Conservation (phyloP, 2,888 invertebrate species). For the Lucinisca nassula region DNA sequence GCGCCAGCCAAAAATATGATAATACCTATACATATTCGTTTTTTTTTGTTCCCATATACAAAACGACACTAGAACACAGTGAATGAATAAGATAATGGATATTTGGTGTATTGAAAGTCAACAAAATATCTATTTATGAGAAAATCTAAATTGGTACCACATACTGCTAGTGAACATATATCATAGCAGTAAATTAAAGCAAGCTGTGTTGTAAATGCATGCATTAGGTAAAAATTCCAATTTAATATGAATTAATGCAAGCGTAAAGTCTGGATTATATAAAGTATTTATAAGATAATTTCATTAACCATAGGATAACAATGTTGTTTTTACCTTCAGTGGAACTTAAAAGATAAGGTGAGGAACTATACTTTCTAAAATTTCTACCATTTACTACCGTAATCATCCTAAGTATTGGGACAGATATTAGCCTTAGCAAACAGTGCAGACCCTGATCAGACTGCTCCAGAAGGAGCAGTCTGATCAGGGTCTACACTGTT, state of each 20-base stretch:
- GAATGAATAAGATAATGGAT: conserved; percentile 6
- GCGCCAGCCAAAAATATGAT: conserved; percentile 48
- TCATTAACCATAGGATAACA: not conserved
- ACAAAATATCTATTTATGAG: conserved; percentile 1
- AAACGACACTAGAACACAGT: not conserved
- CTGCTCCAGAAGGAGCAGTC: too few relatives aligned
- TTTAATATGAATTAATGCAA: not conserved
- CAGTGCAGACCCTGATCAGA: too few relatives aligned
- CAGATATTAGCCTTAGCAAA: too few relatives aligned
- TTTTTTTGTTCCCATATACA: not conserved
- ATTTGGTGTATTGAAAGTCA: not conserved
- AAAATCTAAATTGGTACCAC: not conserved
- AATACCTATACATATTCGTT: conserved; percentile 33
- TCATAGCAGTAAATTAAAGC: not conserved
- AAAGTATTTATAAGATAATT: not conserved
- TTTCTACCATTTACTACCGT: too few relatives aligned
- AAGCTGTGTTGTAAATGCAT: not conserved
- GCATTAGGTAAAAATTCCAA: not conserved
- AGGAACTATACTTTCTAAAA: too few relatives aligned
- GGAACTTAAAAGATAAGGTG: too few relatives aligned
- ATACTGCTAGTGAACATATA: not conserved
- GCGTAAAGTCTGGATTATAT: not conserved
- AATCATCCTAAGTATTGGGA: too few relatives aligned
- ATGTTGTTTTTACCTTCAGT: not conserved
- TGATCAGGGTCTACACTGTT: too few relatives aligned